Base-by-base conservation (phyloP, 2,888 invertebrate genomes). In the Agriopis leucophaearia region DNA sequence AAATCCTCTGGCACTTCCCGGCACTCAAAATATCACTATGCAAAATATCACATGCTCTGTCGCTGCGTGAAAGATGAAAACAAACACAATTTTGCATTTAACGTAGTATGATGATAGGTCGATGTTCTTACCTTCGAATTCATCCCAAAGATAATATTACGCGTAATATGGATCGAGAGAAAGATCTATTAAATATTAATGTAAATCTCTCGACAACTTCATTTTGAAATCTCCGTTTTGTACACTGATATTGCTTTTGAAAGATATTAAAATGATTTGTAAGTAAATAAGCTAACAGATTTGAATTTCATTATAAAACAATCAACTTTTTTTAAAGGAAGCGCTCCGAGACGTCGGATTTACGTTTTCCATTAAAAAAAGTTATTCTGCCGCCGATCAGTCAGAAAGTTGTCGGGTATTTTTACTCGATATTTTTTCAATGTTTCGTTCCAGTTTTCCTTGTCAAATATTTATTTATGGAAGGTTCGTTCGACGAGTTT, bases 391-490 rank as follows among this genome's bases (percentile, higher is more conserved):
- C 35, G 50, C 55, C 68, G 60, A 69, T 88, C 88, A 81, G 79
- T 87, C 87, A 85, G 84, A 86, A 84, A 86, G 77, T 84, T 83
- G 73, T 84, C 57, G 64, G 65, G 74, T 78, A 66, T 74, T 72
- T 76, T 67, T 71, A 38, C 70, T 72, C 54, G 76, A 76, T 81
- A 81, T 77, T 79, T 74, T 77, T 78, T 78, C 78, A 75, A 78
- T 81, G 76, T 80, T 84, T 83, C 82, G 77, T 82, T 82, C 73
- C 38, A 38, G 73, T 78, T 80, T 81, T 82, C 73, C 80, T 81
- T 80, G 77, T 81, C 78, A 79, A 82, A 81, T 76, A 74, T 80
- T 83, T 80, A 82, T 84, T 82, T 85, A 84, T 84, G 77, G 70
- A 73, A 76, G 65, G 76, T 78, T 78, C 75, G 74, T 73, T 69